phyloP scores from a whole-genome alignment of 2,113 vertebrate genomes.

The Dipodomys spectabilis region DNA sequence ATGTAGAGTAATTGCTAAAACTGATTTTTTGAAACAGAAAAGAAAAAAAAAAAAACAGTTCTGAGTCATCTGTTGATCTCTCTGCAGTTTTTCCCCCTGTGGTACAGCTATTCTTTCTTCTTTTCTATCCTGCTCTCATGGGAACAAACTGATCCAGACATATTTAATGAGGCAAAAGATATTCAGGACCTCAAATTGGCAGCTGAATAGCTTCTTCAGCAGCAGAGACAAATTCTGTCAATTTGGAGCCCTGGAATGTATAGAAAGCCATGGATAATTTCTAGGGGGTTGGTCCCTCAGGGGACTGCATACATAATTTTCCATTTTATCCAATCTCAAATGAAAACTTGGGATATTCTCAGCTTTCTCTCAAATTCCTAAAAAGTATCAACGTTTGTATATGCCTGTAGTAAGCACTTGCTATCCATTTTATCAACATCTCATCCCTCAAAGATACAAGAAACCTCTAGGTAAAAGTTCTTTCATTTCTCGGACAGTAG shows the following conservation, averaged over 20 bases:
- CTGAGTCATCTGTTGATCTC: neutral
- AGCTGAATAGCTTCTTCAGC: conserved; percentile 47
- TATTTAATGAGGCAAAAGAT: conserved; percentile 47
- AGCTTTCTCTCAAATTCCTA: neutral
- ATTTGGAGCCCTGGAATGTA: conserved; percentile 43
- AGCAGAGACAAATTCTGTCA: conserved; percentile 58
- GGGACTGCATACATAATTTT: conserved; percentile 58
- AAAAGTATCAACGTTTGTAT: neutral
- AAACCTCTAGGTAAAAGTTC: neutral
- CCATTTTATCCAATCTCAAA: conserved; percentile 60
- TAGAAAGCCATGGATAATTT: conserved; percentile 64
- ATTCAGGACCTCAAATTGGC: conserved; percentile 66
- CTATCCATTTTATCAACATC: neutral
- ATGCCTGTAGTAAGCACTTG: conserved; percentile 54
- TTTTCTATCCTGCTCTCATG: neutral
- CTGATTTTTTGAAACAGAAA: neutral
- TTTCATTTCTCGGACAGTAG: too few relatives aligned
- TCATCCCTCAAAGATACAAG: neutral
- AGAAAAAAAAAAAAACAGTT: neutral
- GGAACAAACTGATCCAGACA: conserved; percentile 13
- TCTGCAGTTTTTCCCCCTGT: too few relatives aligned
- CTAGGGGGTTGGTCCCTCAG: conserved; percentile 57
- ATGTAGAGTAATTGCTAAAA: neutral
- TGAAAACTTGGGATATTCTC: neutral
- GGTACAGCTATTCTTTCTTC: neutral